These are phyloP conservation scores for Apocheima hispidaria DNA, from an alignment of 2,888 invertebrate genomes.

Conservation along the genomic window DNA sequence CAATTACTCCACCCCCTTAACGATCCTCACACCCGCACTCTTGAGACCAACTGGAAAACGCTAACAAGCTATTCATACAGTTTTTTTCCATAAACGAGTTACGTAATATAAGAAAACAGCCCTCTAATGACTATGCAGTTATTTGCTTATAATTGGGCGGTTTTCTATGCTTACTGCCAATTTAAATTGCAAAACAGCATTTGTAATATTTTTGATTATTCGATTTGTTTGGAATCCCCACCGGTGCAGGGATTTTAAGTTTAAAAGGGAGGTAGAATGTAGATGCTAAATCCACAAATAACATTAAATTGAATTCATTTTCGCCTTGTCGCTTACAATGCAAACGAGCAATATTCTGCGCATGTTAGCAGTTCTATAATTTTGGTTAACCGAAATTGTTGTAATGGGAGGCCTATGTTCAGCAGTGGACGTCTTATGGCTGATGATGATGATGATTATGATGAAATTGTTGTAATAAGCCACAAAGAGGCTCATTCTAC, in stretches of 20 bases:
- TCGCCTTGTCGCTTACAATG: too few relatives aligned
- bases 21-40: constrained; percentile 65
- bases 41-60: constrained; percentile 70
- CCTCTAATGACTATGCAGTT: constrained; percentile 70
- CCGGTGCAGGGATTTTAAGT: constrained; percentile 1
- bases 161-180: constrained; percentile 59
- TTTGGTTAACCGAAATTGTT: too few relatives aligned
- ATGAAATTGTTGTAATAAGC: too few relatives aligned
- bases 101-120: constrained; percentile 63
- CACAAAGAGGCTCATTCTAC: too few relatives aligned
- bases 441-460: too few relatives aligned
- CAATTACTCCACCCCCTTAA: constrained; percentile 47
- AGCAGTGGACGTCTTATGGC: too few relatives aligned
- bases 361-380: too few relatives aligned
- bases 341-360: too few relatives aligned
- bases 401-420: too few relatives aligned
- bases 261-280: not conserved
- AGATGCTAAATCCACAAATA: too few relatives aligned
- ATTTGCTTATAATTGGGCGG: constrained; percentile 66
- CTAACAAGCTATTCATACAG: constrained; percentile 79
- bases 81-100: constrained; percentile 72
- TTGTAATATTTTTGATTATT: constrained; percentile 30
- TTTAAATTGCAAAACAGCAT: constrained; percentile 47
- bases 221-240: constrained; percentile 7
- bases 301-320: too few relatives aligned